Percentiles rank a stretch among this genome's conserved stretches.
Evolutionary conservation across 2,113 vertebrate genomes (phyloP).

Genomic region (Lipotes vexillifer): DNA sequence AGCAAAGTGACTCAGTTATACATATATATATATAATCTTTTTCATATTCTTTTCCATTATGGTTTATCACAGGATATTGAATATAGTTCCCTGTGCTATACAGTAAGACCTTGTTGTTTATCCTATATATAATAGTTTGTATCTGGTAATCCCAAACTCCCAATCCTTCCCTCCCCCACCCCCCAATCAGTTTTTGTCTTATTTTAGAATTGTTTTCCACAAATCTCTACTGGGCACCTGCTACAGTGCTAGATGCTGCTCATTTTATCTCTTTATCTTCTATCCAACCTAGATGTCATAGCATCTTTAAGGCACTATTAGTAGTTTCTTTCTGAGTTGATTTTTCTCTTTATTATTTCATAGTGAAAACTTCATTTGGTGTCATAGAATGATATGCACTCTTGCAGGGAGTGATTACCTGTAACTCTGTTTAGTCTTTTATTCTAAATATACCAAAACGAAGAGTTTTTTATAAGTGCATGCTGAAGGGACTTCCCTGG

Average conservation of each 20-base stretch:
- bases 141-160: not conserved
- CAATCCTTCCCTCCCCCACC: not conserved
- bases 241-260: accelerated
- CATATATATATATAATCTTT: not conserved
- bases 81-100: not conserved
- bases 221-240: accelerated
- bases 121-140: not conserved
- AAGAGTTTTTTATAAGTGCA: not conserved
- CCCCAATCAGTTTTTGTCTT: not conserved
- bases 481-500: not conserved
- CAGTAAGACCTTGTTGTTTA: not conserved
- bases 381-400: not conserved
- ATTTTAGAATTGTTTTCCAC: not conserved
- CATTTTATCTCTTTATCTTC: not conserved
- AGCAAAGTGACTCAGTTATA: not conserved
- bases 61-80: too few relatives aligned
- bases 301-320: not conserved
- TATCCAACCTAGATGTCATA: accelerated
- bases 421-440: not conserved
- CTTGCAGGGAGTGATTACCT: not conserved
- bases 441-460: not conserved
- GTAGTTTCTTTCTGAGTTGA: not conserved
- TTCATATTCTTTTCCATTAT: not conserved
- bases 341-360: not conserved
- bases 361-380: not conserved